phyloP scores from a whole-genome alignment of 2,797 vertebrate species.

The Morelia viridis region DNA sequence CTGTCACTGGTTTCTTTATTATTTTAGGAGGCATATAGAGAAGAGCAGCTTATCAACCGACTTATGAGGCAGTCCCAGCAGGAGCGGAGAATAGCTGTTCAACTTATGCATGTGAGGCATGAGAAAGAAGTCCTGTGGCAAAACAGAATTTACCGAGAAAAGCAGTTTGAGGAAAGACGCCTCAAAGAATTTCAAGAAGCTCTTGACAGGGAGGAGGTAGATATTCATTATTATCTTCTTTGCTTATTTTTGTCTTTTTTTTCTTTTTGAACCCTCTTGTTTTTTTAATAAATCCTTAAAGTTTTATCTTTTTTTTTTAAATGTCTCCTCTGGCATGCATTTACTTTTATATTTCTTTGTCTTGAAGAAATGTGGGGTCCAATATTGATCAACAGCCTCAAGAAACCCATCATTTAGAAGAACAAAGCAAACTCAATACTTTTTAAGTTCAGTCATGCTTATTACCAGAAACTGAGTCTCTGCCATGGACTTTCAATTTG shows the following conservation, averaged over 20 bases:
- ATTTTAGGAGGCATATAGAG: constrained; percentile 78
- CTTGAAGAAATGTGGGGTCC: background rate
- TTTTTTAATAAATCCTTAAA: background rate
- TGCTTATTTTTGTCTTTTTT: background rate
- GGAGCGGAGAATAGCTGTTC: constrained; percentile 83
- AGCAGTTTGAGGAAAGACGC: constrained; percentile 84
- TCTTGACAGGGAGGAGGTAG: constrained; percentile 88
- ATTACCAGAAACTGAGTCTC: background rate
- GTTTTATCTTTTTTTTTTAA: background rate
- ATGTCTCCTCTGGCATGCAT: background rate
- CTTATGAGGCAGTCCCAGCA: constrained; percentile 88
- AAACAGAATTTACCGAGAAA: constrained; percentile 88
- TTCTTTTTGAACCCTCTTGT: background rate
- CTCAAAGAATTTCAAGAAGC: constrained; percentile 86
- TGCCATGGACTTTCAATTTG: background rate
- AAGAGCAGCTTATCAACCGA: constrained; percentile 85
- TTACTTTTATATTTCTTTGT: background rate
- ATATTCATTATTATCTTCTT: constrained; percentile 18
- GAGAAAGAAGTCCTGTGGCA: constrained; percentile 88
- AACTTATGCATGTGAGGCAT: constrained; percentile 86
- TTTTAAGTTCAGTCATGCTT: background rate
- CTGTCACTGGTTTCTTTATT: constrained; percentile 4
- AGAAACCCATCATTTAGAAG: background rate
- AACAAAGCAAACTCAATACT: background rate
- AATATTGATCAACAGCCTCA: background rate